phyloP scores from a whole-genome alignment of 1,140 invertebrate species.

The Hormaphis cornu region DNA sequence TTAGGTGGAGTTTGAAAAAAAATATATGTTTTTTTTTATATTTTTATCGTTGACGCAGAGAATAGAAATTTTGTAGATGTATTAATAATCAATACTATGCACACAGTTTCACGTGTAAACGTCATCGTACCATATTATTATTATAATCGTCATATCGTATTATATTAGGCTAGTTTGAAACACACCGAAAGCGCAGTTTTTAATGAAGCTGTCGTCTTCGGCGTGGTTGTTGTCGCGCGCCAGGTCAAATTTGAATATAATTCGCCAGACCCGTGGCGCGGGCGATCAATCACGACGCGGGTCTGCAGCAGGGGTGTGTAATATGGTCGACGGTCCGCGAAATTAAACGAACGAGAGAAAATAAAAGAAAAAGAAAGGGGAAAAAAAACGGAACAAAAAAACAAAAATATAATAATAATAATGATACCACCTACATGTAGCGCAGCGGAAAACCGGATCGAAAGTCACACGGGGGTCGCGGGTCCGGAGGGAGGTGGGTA shows the following conservation, averaged over 20 bases:
- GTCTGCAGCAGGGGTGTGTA: conserved; percentile 16
- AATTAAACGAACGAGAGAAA: conserved; percentile 16
- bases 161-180: not conserved
- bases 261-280: not conserved
- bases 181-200: not conserved
- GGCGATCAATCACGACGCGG: conserved; percentile 25
- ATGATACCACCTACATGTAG: conserved; percentile 14
- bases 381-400: not conserved
- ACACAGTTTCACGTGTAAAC: too few species aligned
- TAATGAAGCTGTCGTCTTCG: conserved; percentile 16
- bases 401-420: conserved; percentile 27
- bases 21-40: too few species aligned
- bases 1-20: too few species aligned
- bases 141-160: conserved; percentile 15
- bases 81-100: too few species aligned
- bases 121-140: too few species aligned
- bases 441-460: conserved; percentile 22
- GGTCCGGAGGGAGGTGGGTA: not conserved
- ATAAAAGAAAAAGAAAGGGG: not conserved
- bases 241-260: conserved; percentile 30
- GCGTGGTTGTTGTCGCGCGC: not conserved
- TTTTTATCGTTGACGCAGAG: too few species aligned
- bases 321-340: conserved; percentile 30
- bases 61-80: too few species aligned
- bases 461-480: not conserved